Conservation (phyloP, 2,113 vertebrate genomes). For the Symphodus melops region DNA sequence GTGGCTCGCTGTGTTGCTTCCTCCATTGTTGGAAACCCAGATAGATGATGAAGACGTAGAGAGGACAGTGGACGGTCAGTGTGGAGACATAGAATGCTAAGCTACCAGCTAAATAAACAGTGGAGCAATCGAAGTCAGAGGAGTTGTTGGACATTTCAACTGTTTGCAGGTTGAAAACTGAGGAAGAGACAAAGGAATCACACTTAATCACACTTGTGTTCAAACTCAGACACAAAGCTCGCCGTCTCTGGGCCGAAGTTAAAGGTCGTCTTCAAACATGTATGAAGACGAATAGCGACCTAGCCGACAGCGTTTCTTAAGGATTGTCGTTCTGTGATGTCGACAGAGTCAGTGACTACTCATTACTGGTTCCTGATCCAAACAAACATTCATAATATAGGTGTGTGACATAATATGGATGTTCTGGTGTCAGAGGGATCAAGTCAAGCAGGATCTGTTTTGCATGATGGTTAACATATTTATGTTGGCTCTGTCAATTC, state of each 20-base stretch:
- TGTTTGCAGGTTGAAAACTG: background rate
- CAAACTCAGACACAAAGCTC: too few species aligned
- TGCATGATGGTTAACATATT: background rate
- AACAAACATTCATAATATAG: background rate
- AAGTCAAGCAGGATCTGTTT: background rate
- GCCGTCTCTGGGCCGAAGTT: too few species aligned
- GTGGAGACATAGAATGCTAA: background rate
- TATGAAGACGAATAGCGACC: too few species aligned
- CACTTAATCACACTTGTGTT: too few species aligned
- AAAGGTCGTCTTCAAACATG: too few species aligned
- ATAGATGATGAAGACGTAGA: background rate
- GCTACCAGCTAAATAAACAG: fast-evolving
- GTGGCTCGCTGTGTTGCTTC: background rate
- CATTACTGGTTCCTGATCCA: background rate
- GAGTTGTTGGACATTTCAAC: background rate
- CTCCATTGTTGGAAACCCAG: background rate
- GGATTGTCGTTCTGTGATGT: background rate
- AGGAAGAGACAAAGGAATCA: background rate
- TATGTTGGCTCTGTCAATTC: background rate
- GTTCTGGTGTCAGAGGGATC: background rate
- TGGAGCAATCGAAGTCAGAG: background rate
- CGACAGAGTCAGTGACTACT: background rate
- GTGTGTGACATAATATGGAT: background rate
- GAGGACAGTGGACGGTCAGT: background rate
- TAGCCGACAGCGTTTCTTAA: background rate